phyloP scores from a whole-genome alignment of 2,797 vertebrate genomes.

The Trachops cirrhosus region DNA sequence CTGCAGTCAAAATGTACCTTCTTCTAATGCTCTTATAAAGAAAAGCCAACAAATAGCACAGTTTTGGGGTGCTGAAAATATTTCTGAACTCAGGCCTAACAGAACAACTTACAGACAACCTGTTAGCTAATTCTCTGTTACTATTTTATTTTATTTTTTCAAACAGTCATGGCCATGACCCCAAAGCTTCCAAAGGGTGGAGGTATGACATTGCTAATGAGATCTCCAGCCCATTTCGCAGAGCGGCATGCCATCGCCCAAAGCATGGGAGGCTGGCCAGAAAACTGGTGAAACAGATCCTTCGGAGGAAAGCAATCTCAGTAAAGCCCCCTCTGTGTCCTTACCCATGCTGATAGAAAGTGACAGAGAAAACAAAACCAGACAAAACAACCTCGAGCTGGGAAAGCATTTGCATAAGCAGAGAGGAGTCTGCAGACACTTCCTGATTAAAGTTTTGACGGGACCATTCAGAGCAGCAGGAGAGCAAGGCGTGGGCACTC shows the following conservation, averaged over 20 bases:
- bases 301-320: neutral
- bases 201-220: neutral
- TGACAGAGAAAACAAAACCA: neutral
- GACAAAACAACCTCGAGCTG: neutral
- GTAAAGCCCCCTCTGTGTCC: neutral
- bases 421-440: neutral
- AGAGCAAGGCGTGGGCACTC: neutral
- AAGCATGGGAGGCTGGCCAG: neutral
- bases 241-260: neutral
- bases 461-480: neutral
- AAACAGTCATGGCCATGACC: neutral
- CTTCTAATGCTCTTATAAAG: neutral
- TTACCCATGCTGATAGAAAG: neutral
- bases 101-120: neutral
- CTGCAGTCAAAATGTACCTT: slow-evolving; percentile 46
- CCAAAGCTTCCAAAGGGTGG: neutral
- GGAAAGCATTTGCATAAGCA: neutral
- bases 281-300: neutral
- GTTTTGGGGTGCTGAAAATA: neutral
- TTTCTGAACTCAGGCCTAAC: neutral
- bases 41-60: neutral
- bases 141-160: neutral
- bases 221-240: slow-evolving; percentile 48
- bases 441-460: neutral
- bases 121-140: neutral